Percentiles rank a stretch among this genome's conserved stretches.
Conservation (phyloP, 2,888 invertebrate species). For the Tipula unca region DNA sequence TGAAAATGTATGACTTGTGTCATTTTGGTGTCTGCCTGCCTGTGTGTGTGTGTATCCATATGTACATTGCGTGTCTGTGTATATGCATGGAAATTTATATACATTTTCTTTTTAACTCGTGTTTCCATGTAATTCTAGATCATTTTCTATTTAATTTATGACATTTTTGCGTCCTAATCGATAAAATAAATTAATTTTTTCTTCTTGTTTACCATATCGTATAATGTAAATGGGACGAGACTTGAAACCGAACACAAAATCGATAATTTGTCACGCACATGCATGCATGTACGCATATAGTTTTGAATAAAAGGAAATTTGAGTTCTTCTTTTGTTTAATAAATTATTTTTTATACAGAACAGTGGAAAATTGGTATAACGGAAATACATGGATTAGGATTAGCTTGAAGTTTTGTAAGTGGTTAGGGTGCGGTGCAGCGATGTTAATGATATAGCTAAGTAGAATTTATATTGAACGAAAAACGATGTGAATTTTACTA, state of each 20-base stretch:
- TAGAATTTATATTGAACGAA: too few relatives aligned
- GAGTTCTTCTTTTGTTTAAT: neutral
- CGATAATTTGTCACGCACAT: neutral
- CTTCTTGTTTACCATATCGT: neutral
- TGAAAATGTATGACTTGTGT: neutral
- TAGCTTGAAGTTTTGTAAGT: neutral
- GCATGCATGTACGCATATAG: neutral
- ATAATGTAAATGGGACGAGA: neutral
- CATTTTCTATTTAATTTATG: neutral
- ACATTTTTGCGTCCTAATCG: neutral
- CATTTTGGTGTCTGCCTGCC: neutral
- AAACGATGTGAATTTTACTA: too few relatives aligned
- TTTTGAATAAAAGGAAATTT: neutral
- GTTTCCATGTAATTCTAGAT: neutral
- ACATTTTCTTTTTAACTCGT: neutral
- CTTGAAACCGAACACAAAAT: neutral
- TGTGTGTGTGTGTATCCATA: neutral
- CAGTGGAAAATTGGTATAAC: neutral
- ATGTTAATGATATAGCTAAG: too few relatives aligned
- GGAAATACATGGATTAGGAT: conserved; percentile 3
- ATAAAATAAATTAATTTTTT: neutral
- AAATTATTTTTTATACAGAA: neutral
- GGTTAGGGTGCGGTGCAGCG: too few relatives aligned
- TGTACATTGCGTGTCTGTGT: neutral
- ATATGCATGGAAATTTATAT: neutral